Evolutionary conservation across 1,140 invertebrate genomes (phyloP).

Genomic region (Zaprionus africanus): DNA sequence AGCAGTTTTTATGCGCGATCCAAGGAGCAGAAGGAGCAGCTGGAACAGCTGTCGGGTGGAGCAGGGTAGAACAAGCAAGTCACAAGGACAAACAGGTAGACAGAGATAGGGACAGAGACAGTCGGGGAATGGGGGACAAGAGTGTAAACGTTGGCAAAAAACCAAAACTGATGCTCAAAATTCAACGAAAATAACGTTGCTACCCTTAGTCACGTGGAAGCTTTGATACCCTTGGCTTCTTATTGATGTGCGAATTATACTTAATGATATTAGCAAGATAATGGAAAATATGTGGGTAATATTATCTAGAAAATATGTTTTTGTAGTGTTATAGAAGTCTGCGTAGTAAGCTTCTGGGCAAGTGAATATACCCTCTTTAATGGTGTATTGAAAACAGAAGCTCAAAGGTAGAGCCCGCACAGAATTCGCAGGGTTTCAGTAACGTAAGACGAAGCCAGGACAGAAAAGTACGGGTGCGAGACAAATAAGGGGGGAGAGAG

Average conservation of each 20-base stretch:
- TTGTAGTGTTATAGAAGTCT: background rate
- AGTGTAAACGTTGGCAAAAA: conserved; percentile 64
- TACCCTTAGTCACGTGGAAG: background rate
- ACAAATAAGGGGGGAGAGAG: background rate
- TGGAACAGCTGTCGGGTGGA: conserved; percentile 12
- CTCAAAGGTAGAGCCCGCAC: conserved; percentile 46
- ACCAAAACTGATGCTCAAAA: conserved; percentile 67
- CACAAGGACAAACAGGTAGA: background rate
- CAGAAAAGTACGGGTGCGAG: background rate
- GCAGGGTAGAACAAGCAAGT: conserved; percentile 15
- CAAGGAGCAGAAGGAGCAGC: conserved; percentile 3
- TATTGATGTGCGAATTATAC: background rate
- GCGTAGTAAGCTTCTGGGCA: background rate
- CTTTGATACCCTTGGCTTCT: background rate
- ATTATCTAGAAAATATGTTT: background rate
- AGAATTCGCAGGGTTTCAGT: conserved; percentile 56
- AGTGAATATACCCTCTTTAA: background rate
- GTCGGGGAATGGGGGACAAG: background rate
- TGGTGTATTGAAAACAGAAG: conserved; percentile 33
- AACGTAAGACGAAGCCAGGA: conserved; percentile 49
- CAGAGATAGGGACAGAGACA: background rate
- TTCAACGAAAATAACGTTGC: conserved; percentile 36
- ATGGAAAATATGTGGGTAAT: too few relatives aligned
- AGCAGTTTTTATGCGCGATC: conserved; percentile 60
- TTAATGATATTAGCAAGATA: too few relatives aligned